These are phyloP conservation scores for Seira ritae DNA, from an alignment of 2,888 invertebrate genomes.

Conservation along the genomic window DNA sequence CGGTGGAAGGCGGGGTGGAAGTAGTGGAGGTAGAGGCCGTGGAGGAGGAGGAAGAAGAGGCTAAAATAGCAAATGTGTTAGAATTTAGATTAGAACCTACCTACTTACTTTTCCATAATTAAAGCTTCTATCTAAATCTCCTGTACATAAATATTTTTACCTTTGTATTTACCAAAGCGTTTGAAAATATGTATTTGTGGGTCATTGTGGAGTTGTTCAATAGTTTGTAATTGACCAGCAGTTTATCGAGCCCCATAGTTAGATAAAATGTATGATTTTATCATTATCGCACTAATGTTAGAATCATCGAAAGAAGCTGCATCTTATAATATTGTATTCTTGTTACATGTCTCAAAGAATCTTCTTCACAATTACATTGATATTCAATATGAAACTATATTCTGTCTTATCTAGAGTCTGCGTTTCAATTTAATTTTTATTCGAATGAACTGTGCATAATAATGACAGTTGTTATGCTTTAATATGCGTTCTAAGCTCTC, in stretches of 20 bases:
- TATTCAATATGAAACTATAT: too few relatives aligned
- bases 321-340: too few relatives aligned
- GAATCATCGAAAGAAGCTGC: constrained; percentile 18
- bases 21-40: constrained; percentile 57
- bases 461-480: too few relatives aligned
- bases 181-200: not conserved
- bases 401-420: too few relatives aligned
- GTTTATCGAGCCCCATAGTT: not conserved
- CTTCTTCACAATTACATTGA: too few relatives aligned
- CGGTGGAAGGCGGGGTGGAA: constrained; percentile 41
- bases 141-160: not conserved
- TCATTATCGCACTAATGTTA: not conserved
- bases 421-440: too few relatives aligned
- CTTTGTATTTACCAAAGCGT: not conserved
- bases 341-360: too few relatives aligned
- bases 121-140: not conserved
- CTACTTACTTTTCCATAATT: not conserved
- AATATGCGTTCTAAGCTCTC: too few relatives aligned
- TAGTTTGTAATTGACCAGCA: too few relatives aligned
- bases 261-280: not conserved
- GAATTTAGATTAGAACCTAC: not conserved
- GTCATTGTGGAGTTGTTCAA: too few relatives aligned
- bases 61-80: constrained; percentile 39
- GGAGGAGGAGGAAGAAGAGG: constrained; percentile 70
- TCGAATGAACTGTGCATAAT: too few relatives aligned